Evolutionary conservation across 2,888 invertebrate species (phyloP).

Genomic region (Heliconius charithonia): DNA sequence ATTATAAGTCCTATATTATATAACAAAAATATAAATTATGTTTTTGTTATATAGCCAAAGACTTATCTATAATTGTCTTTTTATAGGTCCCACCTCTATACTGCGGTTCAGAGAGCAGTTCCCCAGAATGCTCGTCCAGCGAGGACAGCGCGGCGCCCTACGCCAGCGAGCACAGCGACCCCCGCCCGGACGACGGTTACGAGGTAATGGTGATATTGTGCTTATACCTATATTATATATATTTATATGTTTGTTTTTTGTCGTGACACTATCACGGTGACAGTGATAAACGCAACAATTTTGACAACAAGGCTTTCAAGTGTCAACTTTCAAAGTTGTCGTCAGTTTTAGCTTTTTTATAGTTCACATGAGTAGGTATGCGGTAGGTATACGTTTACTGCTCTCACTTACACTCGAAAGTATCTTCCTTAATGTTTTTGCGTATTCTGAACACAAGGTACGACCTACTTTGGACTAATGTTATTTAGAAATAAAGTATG

Average conservation of each 20-base stretch:
- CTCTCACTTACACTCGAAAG: background rate
- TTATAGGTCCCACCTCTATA: slow-evolving; percentile 76
- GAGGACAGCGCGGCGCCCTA: slow-evolving; percentile 73
- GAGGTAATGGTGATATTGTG: slow-evolving; percentile 62
- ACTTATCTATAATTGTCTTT: background rate
- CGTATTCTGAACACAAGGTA: too few relatives aligned
- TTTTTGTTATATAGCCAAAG: too few relatives aligned
- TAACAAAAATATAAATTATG: too few relatives aligned
- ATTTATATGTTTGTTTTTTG: too few relatives aligned
- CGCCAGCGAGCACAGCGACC: slow-evolving; percentile 76
- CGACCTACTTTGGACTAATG: too few relatives aligned
- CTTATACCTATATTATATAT: background rate
- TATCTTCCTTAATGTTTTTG: background rate
- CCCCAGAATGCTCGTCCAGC: slow-evolving; percentile 68
- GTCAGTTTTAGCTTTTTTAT: background rate
- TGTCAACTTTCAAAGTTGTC: background rate
- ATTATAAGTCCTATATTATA: too few relatives aligned
- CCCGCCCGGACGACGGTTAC: slow-evolving; percentile 85
- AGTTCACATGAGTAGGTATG: background rate
- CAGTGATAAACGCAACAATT: background rate
- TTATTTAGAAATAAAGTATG: too few relatives aligned
- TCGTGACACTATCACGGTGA: too few relatives aligned
- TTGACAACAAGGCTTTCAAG: background rate
- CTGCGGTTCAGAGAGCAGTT: slow-evolving; percentile 68
- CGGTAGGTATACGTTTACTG: background rate